phyloP scores from a whole-genome alignment of 2,797 vertebrate genomes.

The Spheniscus humboldti region DNA sequence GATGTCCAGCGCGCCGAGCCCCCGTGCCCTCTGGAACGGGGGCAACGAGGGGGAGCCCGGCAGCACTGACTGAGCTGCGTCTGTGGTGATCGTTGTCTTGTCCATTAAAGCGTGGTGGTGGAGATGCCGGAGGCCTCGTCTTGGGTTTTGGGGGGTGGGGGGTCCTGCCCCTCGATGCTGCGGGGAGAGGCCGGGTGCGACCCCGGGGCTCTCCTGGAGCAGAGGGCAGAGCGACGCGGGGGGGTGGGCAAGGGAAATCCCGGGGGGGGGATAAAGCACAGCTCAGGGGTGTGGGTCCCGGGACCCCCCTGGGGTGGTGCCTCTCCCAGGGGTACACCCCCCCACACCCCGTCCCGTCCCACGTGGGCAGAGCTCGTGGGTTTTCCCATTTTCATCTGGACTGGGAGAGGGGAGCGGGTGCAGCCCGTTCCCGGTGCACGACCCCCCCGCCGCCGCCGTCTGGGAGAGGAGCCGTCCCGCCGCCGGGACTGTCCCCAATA shows the following conservation, averaged over 20 bases:
- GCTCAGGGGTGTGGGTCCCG: no score
- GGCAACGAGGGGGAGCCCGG: rapidly evolving
- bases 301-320: background rate
- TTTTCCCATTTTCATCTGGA: no score
- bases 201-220: rapidly evolving
- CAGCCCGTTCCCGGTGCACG: background rate
- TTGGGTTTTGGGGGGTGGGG: background rate
- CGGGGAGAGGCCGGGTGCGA: background rate
- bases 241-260: background rate
- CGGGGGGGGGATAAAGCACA: background rate
- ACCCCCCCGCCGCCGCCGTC: background rate
- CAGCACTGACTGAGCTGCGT: rapidly evolving
- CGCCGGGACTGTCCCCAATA: background rate
- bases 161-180: rapidly evolving
- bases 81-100: rapidly evolving
- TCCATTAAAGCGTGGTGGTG: background rate
- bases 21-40: rapidly evolving
- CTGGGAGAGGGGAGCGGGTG: no score
- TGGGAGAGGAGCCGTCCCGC: background rate
- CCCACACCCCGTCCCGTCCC: rapidly evolving
- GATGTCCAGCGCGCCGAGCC: rapidly evolving
- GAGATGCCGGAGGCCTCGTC: rapidly evolving
- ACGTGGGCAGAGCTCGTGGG: background rate
- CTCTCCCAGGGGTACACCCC: background rate
- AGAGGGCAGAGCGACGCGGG: background rate